Base-by-base conservation (phyloP, 2,888 invertebrate genomes). In the Prosopocoilus inquinatus region DNA sequence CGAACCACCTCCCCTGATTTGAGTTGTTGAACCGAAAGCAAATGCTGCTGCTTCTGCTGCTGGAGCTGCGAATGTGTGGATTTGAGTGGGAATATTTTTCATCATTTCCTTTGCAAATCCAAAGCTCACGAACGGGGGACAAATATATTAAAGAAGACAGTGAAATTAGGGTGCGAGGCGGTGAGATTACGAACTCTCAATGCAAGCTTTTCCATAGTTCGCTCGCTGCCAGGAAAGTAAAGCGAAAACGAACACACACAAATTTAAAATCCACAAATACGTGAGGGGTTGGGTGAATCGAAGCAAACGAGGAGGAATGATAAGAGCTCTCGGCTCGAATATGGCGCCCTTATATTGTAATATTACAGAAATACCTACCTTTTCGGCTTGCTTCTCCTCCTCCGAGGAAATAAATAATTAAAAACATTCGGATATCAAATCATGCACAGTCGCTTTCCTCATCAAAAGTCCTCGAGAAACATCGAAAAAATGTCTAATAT, bases 101-200 rank as follows among this genome's bases (percentile, higher is more conserved):
- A 64, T 65, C 61, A 63, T 65, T 64, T 57, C 60, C 60, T 56
- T 58, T 62, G 55, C 56, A 60, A 60, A 63, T 62, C 62, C 58
- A 56, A 60, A 60, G 54, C 57, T 53, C 57, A 56, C 56, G 55
- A 57, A 55, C 54, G 53, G 55, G 56, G 64, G 62, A 62, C 64
- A 65, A 62, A 66, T 65, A 64, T 64, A 66, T 65, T 66, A 64
- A 64, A 65, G 64, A 59, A 67, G 64, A 66, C 65, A 67, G 64
- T 57, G 60, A 64, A 64, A 66, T 66, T 62, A 63, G 64, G 63
- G 64, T 61, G 65, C 61, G 55, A 59, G 61, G 56, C 61, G 58
- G 58, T 55, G 54, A 62, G 64, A 64, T 64, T 64, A 63, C 60
- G 59, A 53, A 47, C 53, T 58, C 57, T 53, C 55, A 47, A 43